Evolutionary conservation across 2,113 vertebrate species (phyloP).

Genomic region (Antechinus stuartii): DNA sequence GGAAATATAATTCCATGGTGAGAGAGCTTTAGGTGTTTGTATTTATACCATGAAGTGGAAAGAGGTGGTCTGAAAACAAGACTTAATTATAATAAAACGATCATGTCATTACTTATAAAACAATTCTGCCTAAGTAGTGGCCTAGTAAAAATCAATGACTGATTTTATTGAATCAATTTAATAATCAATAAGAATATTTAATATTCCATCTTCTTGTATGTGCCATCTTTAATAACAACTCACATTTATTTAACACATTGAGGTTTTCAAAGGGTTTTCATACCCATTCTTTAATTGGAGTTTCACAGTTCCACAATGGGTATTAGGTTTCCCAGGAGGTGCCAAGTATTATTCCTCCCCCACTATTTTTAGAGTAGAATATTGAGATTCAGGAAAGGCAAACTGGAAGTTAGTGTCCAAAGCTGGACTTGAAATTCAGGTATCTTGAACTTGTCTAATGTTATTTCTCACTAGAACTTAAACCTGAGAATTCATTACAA

Average conservation of each 20-base stretch:
- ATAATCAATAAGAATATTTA: not conserved
- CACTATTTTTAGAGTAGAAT: not conserved
- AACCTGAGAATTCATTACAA: not conserved
- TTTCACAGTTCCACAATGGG: not conserved
- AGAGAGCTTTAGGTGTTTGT: conserved; percentile 2
- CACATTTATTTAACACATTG: not conserved
- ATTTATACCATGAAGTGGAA: not conserved
- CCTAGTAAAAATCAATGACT: not conserved
- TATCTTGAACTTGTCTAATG: not conserved
- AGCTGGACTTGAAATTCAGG: not conserved
- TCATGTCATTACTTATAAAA: not conserved
- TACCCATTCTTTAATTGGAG: not conserved
- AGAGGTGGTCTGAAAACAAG: not conserved
- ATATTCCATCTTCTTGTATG: not conserved
- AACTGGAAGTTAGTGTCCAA: not conserved
- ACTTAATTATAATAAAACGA: not conserved
- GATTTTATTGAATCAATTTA: conserved; percentile 22
- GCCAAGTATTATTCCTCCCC: not conserved
- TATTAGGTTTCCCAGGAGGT: not conserved
- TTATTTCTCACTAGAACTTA: not conserved
- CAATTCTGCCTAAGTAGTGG: not conserved
- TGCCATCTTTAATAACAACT: not conserved
- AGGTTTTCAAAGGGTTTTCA: not conserved
- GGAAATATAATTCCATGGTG: not conserved
- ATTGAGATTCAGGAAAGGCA: not conserved